These are phyloP conservation scores for Rhinolophus sinicus DNA, from an alignment of 2,113 vertebrate genomes.

Conservation along the genomic window DNA sequence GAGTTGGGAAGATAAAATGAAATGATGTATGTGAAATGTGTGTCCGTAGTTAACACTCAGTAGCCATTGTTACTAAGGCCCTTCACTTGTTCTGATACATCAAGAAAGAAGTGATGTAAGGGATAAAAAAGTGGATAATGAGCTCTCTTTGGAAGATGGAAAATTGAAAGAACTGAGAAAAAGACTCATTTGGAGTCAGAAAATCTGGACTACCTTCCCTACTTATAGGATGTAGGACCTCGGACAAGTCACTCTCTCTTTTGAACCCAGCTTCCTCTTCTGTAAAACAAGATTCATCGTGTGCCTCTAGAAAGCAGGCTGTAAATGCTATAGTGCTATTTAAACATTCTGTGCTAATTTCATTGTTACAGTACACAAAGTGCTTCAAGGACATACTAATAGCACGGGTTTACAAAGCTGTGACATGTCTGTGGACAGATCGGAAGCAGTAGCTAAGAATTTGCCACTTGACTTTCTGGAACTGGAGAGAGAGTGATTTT, in stretches of 20 bases:
- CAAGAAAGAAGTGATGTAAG: slow-evolving; percentile 28
- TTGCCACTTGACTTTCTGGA: neutral
- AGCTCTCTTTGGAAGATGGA: neutral
- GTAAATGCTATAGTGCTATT: neutral
- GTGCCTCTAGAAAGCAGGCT: neutral
- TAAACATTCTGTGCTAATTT: neutral
- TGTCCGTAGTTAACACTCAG: neutral
- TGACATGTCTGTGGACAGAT: neutral
- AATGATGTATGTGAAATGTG: neutral
- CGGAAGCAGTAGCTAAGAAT: neutral
- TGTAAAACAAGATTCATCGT: neutral
- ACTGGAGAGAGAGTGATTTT: neutral
- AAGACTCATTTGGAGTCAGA: slow-evolving; percentile 2
- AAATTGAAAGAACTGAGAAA: slow-evolving; percentile 2
- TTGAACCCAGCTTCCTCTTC: neutral
- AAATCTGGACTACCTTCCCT: neutral
- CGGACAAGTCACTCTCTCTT: slow-evolving; percentile 3
- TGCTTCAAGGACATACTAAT: neutral
- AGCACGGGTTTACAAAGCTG: neutral
- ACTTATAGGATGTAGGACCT: neutral
- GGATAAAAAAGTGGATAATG: neutral
- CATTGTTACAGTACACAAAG: neutral
- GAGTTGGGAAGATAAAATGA: neutral
- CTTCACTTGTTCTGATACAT: neutral
- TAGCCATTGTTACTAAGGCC: neutral